Evolutionary conservation across 2,888 invertebrate genomes (phyloP).

Genomic region (Phrixothrix hirtus): DNA sequence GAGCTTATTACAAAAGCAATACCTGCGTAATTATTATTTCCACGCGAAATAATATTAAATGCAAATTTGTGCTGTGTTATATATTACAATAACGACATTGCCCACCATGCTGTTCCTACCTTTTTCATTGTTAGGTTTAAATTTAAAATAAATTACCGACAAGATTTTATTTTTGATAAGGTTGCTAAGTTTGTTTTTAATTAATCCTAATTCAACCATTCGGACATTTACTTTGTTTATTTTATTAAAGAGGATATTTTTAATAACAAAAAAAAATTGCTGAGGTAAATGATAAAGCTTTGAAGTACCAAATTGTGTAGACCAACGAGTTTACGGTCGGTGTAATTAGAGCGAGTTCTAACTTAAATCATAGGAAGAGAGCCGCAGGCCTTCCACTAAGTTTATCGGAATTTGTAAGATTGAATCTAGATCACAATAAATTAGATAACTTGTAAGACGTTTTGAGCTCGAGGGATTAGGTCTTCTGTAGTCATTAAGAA

Average conservation of each 20-base stretch:
- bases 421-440: slow-evolving; percentile 41
- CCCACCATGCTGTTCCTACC: too few relatives aligned
- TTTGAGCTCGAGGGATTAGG: slow-evolving; percentile 27
- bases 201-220: too few relatives aligned
- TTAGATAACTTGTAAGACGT: slow-evolving; percentile 34
- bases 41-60: background rate
- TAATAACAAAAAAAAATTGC: slow-evolving; percentile 8
- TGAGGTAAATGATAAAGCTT: slow-evolving; percentile 24
- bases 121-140: too few relatives aligned
- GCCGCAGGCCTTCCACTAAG: slow-evolving; percentile 29
- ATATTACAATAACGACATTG: too few relatives aligned
- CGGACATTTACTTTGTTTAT: too few relatives aligned
- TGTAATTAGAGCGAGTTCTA: slow-evolving; percentile 29
- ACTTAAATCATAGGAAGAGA: slow-evolving; percentile 36
- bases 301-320: slow-evolving; percentile 25
- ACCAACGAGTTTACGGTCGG: slow-evolving; percentile 22
- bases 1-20: slow-evolving; percentile 10
- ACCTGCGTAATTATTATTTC: slow-evolving; percentile 5
- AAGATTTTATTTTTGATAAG: too few relatives aligned
- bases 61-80: slow-evolving; percentile 2
- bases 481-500: slow-evolving; percentile 20
- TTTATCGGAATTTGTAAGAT: slow-evolving; percentile 38
- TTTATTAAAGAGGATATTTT: too few relatives aligned
- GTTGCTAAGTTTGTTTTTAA: too few relatives aligned
- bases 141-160: too few relatives aligned